Percentiles rank a stretch among this genome's conserved stretches.
These are phyloP conservation scores for Malthinus flaveolus DNA, from an alignment of 2,888 invertebrate genomes.

Conservation along the genomic window DNA sequence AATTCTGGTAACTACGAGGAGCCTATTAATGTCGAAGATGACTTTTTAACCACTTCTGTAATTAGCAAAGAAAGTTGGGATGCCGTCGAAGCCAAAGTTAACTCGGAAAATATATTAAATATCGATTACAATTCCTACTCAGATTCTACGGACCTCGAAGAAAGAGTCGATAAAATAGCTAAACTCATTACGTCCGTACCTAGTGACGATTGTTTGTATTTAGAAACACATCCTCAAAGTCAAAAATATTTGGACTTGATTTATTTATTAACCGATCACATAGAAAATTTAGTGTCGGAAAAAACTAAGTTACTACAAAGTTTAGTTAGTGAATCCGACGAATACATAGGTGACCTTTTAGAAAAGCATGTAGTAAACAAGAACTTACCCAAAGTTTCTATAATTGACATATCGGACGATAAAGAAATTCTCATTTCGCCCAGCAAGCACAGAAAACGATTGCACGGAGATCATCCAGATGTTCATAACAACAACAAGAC, in stretches of 20 bases:
- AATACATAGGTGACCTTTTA: background rate
- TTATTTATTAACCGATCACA: slow-evolving; percentile 9
- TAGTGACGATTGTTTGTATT: slow-evolving; percentile 31
- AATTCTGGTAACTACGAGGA: background rate
- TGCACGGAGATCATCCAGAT: background rate
- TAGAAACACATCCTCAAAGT: slow-evolving; percentile 21
- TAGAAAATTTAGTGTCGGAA: slow-evolving; percentile 16
- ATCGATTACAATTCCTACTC: slow-evolving; percentile 37
- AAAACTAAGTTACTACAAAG: background rate
- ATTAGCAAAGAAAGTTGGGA: slow-evolving; percentile 52
- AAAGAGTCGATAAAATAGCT: background rate
- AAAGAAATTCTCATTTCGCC: slow-evolving; percentile 17
- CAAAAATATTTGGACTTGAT: slow-evolving; percentile 26
- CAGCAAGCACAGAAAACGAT: slow-evolving; percentile 9
- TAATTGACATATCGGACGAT: slow-evolving; percentile 12
- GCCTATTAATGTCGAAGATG: background rate
- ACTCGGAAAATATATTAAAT: slow-evolving; percentile 41
- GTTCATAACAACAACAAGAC: slow-evolving; percentile 20
- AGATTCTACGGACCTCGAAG: background rate
- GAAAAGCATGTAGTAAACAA: background rate
- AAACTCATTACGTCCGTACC: background rate
- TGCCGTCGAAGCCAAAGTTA: slow-evolving; percentile 50
- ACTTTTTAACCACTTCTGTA: slow-evolving; percentile 30
- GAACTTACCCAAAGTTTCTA: slow-evolving; percentile 17
- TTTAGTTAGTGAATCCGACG: background rate